phyloP scores from a whole-genome alignment of 2,113 vertebrate genomes.

The Amphilophus citrinellus region DNA sequence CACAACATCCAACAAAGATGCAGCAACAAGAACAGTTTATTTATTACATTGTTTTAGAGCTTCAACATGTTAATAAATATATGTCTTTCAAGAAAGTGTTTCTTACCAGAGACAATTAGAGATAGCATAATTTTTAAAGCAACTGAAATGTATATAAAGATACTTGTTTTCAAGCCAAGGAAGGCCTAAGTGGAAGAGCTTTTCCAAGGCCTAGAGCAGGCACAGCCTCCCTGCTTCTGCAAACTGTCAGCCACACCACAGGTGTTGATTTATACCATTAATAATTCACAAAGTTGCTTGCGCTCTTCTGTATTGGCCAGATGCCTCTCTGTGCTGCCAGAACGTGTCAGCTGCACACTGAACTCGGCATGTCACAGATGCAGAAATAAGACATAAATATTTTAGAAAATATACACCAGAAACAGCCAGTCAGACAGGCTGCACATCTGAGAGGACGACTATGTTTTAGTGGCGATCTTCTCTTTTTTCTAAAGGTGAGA shows the following conservation, averaged over 20 bases:
- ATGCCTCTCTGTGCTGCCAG: slow-evolving; percentile 86
- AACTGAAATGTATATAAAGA: not conserved
- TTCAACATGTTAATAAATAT: rapidly evolving
- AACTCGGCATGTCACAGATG: slow-evolving; percentile 85
- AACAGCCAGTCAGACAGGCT: slow-evolving; percentile 79
- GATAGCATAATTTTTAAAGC: not conserved
- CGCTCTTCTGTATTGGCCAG: slow-evolving; percentile 86
- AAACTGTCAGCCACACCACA: slow-evolving; percentile 70
- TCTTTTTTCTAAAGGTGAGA: slow-evolving; percentile 35
- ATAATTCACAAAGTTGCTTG: slow-evolving; percentile 92
- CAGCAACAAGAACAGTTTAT: not conserved
- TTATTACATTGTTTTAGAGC: not conserved
- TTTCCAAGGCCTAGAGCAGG: slow-evolving; percentile 10
- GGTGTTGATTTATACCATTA: slow-evolving; percentile 93
- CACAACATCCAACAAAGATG: too few relatives aligned
- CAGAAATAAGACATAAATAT: slow-evolving; percentile 94
- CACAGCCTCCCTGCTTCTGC: slow-evolving; percentile 28
- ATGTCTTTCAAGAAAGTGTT: not conserved
- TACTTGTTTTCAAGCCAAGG: not conserved
- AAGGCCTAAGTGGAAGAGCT: not conserved
- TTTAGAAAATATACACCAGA: slow-evolving; percentile 86
- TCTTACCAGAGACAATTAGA: not conserved
- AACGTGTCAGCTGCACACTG: slow-evolving; percentile 88
- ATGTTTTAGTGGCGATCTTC: slow-evolving; percentile 55
- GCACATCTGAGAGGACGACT: slow-evolving; percentile 25